Percentiles rank a stretch among this genome's conserved stretches.
phyloP scores from a whole-genome alignment of 2,113 vertebrate species.

The Colinus virginianus region DNA sequence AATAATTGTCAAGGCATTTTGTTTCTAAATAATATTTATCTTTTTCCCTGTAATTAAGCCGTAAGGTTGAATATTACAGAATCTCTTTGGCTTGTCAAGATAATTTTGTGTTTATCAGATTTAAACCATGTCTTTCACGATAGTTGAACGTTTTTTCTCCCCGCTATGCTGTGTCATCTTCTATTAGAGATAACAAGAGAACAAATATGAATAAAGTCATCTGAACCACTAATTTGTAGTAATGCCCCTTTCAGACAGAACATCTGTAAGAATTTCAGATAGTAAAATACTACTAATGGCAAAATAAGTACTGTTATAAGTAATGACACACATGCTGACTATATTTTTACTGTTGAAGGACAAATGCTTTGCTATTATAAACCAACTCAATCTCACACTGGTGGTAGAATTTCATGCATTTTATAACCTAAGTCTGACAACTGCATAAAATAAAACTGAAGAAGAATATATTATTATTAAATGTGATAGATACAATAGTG shows the following conservation, averaged over 20 bases:
- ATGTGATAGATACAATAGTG: not conserved
- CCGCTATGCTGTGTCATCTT: not conserved
- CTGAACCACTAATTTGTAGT: not conserved
- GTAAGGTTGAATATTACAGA: not conserved
- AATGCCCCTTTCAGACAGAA: not conserved
- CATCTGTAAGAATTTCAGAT: slow-evolving; percentile 6
- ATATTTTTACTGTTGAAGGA: not conserved
- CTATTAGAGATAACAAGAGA: slow-evolving; percentile 37
- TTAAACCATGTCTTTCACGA: not conserved
- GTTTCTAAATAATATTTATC: not conserved
- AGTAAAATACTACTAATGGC: not conserved
- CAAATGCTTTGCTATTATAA: not conserved
- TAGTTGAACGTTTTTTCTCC: not conserved
- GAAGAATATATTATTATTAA: not conserved
- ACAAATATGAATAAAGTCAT: slow-evolving; percentile 37
- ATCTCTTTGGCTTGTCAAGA: not conserved
- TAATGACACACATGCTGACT: not conserved
- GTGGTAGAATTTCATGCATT: not conserved
- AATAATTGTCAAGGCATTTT: not conserved
- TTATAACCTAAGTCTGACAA: slow-evolving; percentile 15
- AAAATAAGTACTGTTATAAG: not conserved
- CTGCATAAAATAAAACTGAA: not conserved
- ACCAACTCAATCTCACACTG: not conserved
- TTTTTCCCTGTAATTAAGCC: not conserved
- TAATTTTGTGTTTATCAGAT: not conserved